A percentile compares a stretch with the other conserved stretches of the same genome.
These are phyloP conservation scores for Elysia chlorotica DNA, from an alignment of 1,140 invertebrate species.

Conservation along the genomic window DNA sequence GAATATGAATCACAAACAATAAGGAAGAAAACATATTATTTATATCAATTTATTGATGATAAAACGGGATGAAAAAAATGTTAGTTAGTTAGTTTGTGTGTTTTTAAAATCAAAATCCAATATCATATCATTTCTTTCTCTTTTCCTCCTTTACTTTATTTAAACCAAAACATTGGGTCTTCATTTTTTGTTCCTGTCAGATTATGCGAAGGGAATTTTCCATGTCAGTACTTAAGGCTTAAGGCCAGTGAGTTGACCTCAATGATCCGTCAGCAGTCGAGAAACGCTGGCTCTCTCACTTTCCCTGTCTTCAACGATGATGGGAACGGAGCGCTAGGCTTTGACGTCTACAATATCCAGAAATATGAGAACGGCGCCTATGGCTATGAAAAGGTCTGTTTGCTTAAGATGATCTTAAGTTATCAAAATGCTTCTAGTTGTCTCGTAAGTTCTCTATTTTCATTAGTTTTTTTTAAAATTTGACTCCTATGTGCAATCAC, in stretches of 20 bases:
- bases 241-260: neutral
- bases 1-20: neutral
- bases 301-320: slow-evolving; percentile 39
- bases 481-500: too few species aligned
- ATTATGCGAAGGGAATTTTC: neutral
- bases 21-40: neutral
- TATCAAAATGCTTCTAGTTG: too few species aligned
- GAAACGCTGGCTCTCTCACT: neutral
- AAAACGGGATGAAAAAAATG: neutral
- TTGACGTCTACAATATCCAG: slow-evolving; percentile 44
- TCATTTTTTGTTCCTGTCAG: neutral
- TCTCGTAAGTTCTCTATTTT: too few species aligned
- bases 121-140: neutral
- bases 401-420: too few species aligned
- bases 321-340: slow-evolving; percentile 50
- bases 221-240: neutral
- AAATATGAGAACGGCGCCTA: slow-evolving; percentile 4
- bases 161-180: neutral
- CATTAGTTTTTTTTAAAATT: too few species aligned
- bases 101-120: neutral
- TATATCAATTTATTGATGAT: too few species aligned
- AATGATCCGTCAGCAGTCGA: neutral
- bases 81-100: neutral
- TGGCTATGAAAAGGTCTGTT: slow-evolving; percentile 21
- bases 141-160: neutral